Evolutionary conservation across 2,797 vertebrate species (phyloP).

Genomic region (Chaetodon trifasciatus): DNA sequence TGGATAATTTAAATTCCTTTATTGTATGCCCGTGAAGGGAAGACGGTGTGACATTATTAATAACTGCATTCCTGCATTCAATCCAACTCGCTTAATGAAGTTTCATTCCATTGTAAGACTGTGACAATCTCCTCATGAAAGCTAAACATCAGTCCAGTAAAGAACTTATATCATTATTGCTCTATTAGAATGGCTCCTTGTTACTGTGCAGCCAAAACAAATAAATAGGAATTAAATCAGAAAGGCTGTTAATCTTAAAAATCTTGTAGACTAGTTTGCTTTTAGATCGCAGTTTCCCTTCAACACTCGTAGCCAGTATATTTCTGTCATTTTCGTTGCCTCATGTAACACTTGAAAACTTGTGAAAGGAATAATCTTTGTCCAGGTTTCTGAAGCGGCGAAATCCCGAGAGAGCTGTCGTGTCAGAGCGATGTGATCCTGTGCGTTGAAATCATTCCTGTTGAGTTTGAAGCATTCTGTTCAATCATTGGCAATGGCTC

Average conservation of each 20-base stretch:
- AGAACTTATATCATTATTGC: conserved; percentile 39
- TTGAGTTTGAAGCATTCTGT: conserved; percentile 29
- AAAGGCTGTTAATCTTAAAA: conserved; percentile 51
- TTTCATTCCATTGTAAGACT: conserved; percentile 82
- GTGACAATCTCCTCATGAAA: conserved; percentile 80
- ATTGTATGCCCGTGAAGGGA: conserved; percentile 57
- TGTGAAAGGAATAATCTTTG: background rate
- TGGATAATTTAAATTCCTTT: conserved; percentile 80
- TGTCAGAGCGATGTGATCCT: conserved; percentile 39
- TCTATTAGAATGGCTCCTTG: conserved; percentile 63
- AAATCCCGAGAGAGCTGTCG: conserved; percentile 23
- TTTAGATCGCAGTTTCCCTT: conserved; percentile 51
- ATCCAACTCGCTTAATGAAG: conserved; percentile 54
- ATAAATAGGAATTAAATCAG: conserved; percentile 38
- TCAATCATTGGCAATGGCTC: conserved; percentile 33
- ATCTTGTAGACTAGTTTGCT: conserved; percentile 44
- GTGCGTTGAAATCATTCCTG: conserved; percentile 50
- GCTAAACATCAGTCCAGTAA: conserved; percentile 29
- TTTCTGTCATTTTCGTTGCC: conserved; percentile 56
- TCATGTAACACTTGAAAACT: conserved; percentile 45
- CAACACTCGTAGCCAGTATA: conserved; percentile 39
- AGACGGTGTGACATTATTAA: conserved; percentile 49
- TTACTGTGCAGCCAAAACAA: conserved; percentile 52
- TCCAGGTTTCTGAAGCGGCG: conserved; percentile 23
- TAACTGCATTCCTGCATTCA: conserved; percentile 65